A percentile compares a stretch with the other conserved stretches of the same genome.
Evolutionary conservation across 2,797 vertebrate genomes (phyloP).

Genomic region (Eupleurogrammus muticus): DNA sequence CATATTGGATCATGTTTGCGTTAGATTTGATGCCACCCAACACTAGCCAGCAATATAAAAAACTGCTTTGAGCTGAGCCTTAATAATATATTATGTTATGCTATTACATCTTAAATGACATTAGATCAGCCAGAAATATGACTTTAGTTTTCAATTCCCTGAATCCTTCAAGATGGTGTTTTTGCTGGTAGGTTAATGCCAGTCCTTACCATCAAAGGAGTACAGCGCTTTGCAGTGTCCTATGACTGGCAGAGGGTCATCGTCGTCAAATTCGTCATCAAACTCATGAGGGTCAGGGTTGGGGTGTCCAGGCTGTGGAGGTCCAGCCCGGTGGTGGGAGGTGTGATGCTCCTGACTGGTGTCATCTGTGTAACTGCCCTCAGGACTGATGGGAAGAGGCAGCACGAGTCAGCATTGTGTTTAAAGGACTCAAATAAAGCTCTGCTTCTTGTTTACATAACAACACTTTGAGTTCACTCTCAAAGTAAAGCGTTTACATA

Average conservation of each 20-base stretch:
- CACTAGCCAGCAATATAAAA: no score
- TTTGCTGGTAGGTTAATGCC: background rate
- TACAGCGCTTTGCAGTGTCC: slow-evolving; percentile 99
- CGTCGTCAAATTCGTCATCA: slow-evolving; percentile 98
- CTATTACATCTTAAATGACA: background rate
- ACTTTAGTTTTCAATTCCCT: background rate
- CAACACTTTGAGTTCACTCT: no score
- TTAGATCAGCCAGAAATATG: background rate
- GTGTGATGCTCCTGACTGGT: slow-evolving; percentile 93
- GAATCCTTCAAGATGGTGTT: no score
- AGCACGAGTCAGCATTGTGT: background rate
- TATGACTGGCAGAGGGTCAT: slow-evolving; percentile 95
- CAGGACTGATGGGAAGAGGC: slow-evolving; percentile 84
- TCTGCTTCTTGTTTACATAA: background rate
- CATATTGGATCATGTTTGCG: no score
- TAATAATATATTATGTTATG: no score
- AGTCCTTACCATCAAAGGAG: slow-evolving; percentile 90
- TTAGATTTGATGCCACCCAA: no score
- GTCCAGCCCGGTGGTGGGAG: slow-evolving; percentile 86
- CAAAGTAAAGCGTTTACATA: no score
- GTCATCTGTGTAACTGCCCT: slow-evolving; percentile 98
- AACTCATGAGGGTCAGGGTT: slow-evolving; percentile 91
- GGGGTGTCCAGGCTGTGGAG: slow-evolving; percentile 87
- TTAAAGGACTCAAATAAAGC: background rate
- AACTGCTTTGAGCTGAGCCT: no score